Evolutionary conservation across 1,140 invertebrate genomes (phyloP), one percentile per base, ranked within the genome.

Genomic region (Drosophila kikkawai): DNA sequence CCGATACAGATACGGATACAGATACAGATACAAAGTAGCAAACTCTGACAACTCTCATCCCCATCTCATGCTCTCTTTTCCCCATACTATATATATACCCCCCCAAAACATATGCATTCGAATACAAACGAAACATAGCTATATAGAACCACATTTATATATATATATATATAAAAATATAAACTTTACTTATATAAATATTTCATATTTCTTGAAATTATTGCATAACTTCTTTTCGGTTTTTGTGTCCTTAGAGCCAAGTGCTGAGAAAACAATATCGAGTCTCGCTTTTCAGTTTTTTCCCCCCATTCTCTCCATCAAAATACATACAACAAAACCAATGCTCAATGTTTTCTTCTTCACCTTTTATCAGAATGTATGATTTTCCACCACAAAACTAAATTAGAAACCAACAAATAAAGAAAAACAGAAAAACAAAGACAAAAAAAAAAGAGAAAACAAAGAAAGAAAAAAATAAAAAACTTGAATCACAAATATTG

Each of bases 161-260:
- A 45, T 59, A 71, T n/a, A 36, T 73, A 67, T 51, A 45, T 63
- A 71, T n/a, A n/a, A n/a, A n/a, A 47, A 50, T 59, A 59, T 57
- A 63, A 34, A 79, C 47, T 61, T 59, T 53, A 63, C 67, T 41
- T 84, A 68, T 87, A 76, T 69, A 75, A 70, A 82, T 80, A 69
- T 80, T 79, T 79, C 45, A 82, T 80, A 69, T 83, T 79, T 79
- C 48, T 71, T 75, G 59, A 63, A 70, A 73, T 81, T 81, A 78
- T 74, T 81, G 75, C 69, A 75, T 86, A 80, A 53, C 32, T 73
- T 44, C 36, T 73, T 45, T 74, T 74, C 55, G 55, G 67, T 26
- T 74, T 74, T 74, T 74, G 37, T 74, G 55, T 57, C 50, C 67
- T 44, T 74, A 73, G 68, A 41, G 67, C 55, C 36, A 36, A 73